Evolutionary conservation across 2,888 invertebrate genomes (phyloP).

Genomic region (Liodrosophila aerea): DNA sequence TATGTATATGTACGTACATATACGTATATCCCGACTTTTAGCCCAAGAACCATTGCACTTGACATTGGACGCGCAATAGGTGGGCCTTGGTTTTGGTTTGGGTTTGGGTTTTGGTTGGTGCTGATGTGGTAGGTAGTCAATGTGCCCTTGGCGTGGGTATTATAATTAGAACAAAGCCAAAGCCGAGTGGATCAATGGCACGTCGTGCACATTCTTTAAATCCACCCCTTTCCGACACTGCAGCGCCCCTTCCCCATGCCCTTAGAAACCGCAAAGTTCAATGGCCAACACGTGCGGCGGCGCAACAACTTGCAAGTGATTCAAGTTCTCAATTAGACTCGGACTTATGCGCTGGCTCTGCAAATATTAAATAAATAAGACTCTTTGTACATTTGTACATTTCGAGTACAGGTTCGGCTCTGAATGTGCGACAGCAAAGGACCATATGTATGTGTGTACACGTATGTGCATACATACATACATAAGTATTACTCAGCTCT

Average conservation of each 20-base stretch:
- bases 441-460: not conserved
- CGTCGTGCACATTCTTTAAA: slow-evolving; percentile 1
- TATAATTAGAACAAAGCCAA: slow-evolving; percentile 68
- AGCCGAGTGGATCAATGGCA: slow-evolving; percentile 44
- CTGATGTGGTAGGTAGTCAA: slow-evolving; percentile 7
- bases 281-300: slow-evolving; percentile 52
- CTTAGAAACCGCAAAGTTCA: slow-evolving; percentile 21
- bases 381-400: not conserved
- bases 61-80: slow-evolving; percentile 59
- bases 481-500: too few relatives aligned
- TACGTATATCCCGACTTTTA: slow-evolving; percentile 29
- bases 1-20: too few relatives aligned
- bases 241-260: not conserved
- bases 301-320: slow-evolving; percentile 23
- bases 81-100: slow-evolving; percentile 38
- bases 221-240: slow-evolving; percentile 23
- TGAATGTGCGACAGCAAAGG: too few relatives aligned
- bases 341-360: slow-evolving; percentile 10
- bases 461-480: not conserved
- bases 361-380: not conserved
- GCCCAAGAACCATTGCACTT: slow-evolving; percentile 64
- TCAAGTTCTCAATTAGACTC: slow-evolving; percentile 16
- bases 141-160: slow-evolving; percentile 31
- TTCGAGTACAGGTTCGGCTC: too few relatives aligned
- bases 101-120: too few relatives aligned